Percentiles rank a stretch among this genome's conserved stretches.
Evolutionary conservation across 1,140 invertebrate species (phyloP).

Genomic region (Pantala flavescens): DNA sequence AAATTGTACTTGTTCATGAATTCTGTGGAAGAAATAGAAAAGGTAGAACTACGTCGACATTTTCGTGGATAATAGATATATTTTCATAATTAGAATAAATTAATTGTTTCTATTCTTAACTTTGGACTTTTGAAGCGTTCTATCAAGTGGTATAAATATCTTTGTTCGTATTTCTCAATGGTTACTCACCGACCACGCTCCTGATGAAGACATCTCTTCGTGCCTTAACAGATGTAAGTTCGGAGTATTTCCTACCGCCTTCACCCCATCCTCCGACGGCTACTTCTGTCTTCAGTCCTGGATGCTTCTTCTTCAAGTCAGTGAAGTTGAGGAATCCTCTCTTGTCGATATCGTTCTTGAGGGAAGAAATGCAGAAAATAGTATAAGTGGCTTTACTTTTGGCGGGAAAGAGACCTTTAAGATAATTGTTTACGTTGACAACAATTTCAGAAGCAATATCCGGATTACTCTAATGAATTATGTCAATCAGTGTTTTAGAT

Average conservation of each 20-base stretch:
- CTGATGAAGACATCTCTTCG: conserved; percentile 59
- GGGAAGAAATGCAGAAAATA: conserved; percentile 15
- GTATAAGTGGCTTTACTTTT: too few relatives aligned
- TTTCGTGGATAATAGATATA: too few relatives aligned
- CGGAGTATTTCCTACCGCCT: conserved; percentile 74
- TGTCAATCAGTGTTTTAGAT: too few relatives aligned
- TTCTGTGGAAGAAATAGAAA: conserved; percentile 32
- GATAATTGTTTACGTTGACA: too few relatives aligned
- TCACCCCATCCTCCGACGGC: conserved; percentile 84
- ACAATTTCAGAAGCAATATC: too few relatives aligned
- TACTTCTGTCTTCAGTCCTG: conserved; percentile 61
- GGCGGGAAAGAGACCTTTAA: too few relatives aligned
- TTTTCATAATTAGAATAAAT: background rate
- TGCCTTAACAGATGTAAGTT: conserved; percentile 56
- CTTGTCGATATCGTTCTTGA: conserved; percentile 57
- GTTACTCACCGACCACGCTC: conserved; percentile 56
- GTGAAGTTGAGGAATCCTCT: conserved; percentile 78
- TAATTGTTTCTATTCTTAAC: too few relatives aligned
- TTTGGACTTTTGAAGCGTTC: too few relatives aligned
- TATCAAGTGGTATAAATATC: too few relatives aligned
- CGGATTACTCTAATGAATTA: too few relatives aligned
- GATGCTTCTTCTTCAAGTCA: conserved; percentile 54
- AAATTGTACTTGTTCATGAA: conserved; percentile 68
- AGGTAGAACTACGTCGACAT: too few relatives aligned
- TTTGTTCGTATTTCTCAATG: background rate